A percentile compares a stretch with the other conserved stretches of the same genome.
phyloP scores from a whole-genome alignment of 1,140 invertebrate species.

The Diorhabda sublineata region DNA sequence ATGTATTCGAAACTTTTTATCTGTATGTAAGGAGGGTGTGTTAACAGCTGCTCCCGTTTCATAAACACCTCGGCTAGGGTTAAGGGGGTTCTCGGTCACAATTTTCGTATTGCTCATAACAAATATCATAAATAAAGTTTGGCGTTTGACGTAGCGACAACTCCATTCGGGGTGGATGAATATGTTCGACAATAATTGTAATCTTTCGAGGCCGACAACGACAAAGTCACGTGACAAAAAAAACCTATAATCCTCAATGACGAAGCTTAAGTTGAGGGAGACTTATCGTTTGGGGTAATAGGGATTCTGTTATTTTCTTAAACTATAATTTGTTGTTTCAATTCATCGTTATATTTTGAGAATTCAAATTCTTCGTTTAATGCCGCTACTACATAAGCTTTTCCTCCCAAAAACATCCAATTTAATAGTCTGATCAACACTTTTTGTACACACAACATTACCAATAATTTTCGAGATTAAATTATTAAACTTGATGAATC shows the following conservation, averaged over 20 bases:
- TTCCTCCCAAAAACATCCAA: too few species aligned
- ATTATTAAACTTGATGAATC: too few species aligned
- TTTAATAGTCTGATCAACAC: too few species aligned
- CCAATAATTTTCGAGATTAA: too few species aligned
- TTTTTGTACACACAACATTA: too few species aligned
- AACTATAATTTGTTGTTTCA: too few species aligned
- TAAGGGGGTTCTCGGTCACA: background rate
- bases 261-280: background rate
- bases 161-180: conserved; percentile 34
- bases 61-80: conserved; percentile 1
- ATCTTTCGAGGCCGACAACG: conserved; percentile 29
- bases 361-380: too few species aligned
- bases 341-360: too few species aligned
- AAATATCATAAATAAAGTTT: conserved; percentile 38
- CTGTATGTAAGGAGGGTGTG: background rate
- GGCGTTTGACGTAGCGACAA: conserved; percentile 32
- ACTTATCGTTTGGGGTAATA: too few species aligned
- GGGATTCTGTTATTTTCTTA: too few species aligned
- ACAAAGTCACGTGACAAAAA: conserved; percentile 34
- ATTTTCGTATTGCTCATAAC: conserved; percentile 30
- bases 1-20: conserved; percentile 2
- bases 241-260: conserved; percentile 8
- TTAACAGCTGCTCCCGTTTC: background rate
- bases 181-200: conserved; percentile 28
- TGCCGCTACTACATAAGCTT: too few species aligned